These are phyloP conservation scores for Lysiphlebus fabarum DNA, from an alignment of 1,140 invertebrate genomes.

Conservation along the genomic window DNA sequence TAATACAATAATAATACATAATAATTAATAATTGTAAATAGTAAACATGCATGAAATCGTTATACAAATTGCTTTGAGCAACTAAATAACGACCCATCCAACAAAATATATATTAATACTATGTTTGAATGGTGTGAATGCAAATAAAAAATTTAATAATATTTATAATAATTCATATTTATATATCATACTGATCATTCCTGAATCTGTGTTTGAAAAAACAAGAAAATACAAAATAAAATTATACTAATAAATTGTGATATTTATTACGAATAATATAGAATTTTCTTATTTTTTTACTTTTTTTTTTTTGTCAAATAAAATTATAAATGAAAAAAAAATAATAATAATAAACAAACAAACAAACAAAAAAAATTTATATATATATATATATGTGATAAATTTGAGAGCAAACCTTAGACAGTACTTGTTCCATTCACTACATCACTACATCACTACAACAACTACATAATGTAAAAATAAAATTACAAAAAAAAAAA, in stretches of 20 bases:
- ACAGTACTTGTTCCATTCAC: slow-evolving; percentile 18
- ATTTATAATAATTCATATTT: slow-evolving; percentile 3
- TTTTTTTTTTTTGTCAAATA: not conserved
- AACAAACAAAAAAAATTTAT: slow-evolving; percentile 11
- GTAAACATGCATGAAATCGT: slow-evolving; percentile 48
- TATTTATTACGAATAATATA: slow-evolving; percentile 5
- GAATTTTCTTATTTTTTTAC: too few species aligned
- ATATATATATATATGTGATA: slow-evolving; percentile 3
- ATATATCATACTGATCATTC: slow-evolving; percentile 6
- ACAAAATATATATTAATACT: slow-evolving; percentile 56
- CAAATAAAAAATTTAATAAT: not conserved
- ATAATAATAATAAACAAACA: slow-evolving; percentile 13
- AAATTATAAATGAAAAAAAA: slow-evolving; percentile 8
- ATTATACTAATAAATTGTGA: slow-evolving; percentile 9
- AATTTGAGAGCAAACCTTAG: slow-evolving; percentile 15
- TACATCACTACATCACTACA: slow-evolving; percentile 26
- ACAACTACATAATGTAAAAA: slow-evolving; percentile 18
- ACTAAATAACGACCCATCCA: slow-evolving; percentile 40
- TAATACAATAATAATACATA: slow-evolving; percentile 27
- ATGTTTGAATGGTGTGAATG: slow-evolving; percentile 25
- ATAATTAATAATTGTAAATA: slow-evolving; percentile 44
- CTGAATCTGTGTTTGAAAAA: slow-evolving; percentile 4
- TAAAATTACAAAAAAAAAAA: slow-evolving; percentile 17
- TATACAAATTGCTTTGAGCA: slow-evolving; percentile 8
- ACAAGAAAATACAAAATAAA: slow-evolving; percentile 10